Base-by-base conservation (phyloP, 2,113 vertebrate genomes). In the Cichladusa arquata region DNA sequence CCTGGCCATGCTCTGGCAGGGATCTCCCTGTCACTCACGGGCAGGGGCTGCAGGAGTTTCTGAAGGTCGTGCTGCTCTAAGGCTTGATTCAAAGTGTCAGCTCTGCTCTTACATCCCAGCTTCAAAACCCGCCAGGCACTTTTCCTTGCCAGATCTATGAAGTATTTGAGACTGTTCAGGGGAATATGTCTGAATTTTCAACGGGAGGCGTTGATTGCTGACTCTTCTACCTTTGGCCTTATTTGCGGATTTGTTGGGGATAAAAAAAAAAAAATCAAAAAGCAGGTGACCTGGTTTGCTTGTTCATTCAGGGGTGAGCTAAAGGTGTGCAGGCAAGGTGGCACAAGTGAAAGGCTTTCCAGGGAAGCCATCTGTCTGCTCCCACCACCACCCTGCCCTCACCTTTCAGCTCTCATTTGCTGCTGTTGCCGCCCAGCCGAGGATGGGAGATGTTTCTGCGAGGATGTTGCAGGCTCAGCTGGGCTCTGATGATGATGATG, bases 401-500 rank as follows among this genome's bases (percentile, higher is more conserved):
- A 38, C 93, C 82, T 86, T 51, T 88, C 80, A 23, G 69, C 51
- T 92, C 77, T 64, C 36, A 38, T 73, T 91, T 92, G 85, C 76
- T 79, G 76, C 81, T 24, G 86, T 78, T 47, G 86, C 91, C 72
- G 51, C 94, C 80, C 61, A 10, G 48, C 19, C 38, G 26, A 56
- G 64, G 79, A 85, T 47, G 83, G 90, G 36, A 69, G 93, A 45
- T 11, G 80, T n/a, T 91, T 85, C 89, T 12, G n/a, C 11, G 24
- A 87, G 93, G 88, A 71, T 28, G 81, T 19, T 71, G 60, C 92
- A 53, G 5, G 85, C 90, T 91, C 72, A 93, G 78, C 47, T 38
- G 90, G 92, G 71, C 45, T 83, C 8, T 51, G 73, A 78, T 91
- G 77, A 85, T 96, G 95, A 82, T 97, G 95, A 91, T 94, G 60